phyloP scores from a whole-genome alignment of 2,888 invertebrate genomes.

The Amorpha juglandis region DNA sequence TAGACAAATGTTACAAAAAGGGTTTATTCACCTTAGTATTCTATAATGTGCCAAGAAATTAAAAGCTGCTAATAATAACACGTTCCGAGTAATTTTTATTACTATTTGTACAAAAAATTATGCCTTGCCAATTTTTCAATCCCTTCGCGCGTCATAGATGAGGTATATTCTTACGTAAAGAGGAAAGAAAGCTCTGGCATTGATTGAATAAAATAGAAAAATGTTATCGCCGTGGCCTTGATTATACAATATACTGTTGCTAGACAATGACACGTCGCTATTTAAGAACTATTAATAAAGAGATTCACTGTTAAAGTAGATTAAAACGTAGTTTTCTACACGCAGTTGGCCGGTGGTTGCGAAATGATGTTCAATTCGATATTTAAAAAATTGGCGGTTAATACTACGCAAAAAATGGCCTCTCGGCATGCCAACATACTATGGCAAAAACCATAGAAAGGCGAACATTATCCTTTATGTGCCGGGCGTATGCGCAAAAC shows the following conservation, averaged over 20 bases:
- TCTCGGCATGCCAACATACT: background rate
- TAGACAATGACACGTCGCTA: background rate
- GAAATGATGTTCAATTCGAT: background rate
- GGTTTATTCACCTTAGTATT: conserved; percentile 4
- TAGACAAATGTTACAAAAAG: background rate
- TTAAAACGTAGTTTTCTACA: background rate
- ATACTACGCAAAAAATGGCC: background rate
- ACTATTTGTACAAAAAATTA: background rate
- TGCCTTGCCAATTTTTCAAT: background rate
- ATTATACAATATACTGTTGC: background rate
- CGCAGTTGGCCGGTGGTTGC: background rate
- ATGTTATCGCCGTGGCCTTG: background rate
- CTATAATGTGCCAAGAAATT: background rate
- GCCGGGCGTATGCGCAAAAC: too few species aligned
- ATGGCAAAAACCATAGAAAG: too few species aligned
- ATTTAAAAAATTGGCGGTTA: background rate
- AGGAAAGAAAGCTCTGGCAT: conserved; percentile 7
- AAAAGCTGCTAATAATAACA: background rate
- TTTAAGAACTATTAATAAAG: background rate
- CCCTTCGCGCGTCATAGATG: background rate
- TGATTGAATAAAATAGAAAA: background rate
- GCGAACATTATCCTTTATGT: too few species aligned
- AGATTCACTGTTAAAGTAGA: background rate
- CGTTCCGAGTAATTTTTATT: background rate
- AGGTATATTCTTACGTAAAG: background rate